Base-by-base conservation (phyloP, 2,888 invertebrate genomes). In the Pachycephus smyrnensis region DNA sequence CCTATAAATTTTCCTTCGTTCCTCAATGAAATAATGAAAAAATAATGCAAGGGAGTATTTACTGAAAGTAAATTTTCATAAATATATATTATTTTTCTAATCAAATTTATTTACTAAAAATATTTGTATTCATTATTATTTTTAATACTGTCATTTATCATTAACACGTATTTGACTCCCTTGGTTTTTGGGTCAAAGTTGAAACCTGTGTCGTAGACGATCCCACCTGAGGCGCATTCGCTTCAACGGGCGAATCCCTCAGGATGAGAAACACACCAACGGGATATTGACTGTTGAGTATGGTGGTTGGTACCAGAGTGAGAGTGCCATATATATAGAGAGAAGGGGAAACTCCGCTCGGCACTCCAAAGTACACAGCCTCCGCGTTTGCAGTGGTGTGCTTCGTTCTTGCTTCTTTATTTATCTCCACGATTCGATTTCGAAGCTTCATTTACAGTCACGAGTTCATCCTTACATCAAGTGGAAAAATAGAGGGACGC, bases 291-390 rank as follows among this genome's bases (percentile, higher is more conserved):
- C 77, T 68, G 75, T 68, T 37, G 69, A 73, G 73, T 77, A 77
- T 77, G 73, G 77, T 77, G 77, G 77, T 32, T 73, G 73, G 73
- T 77, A 30, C 40, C 71, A 85, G 86, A 87, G 88, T 86, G 86
- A 88, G 87, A 85, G 84, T 84, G 83, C 84, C 33, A 88, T 84
- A 85, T 89, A 89, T 88, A 89, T 88, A 87, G 85, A 86, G 88
- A 83, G 89, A 89, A 89, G 89, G 89, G 89, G 89, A 88, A 89
- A 89, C 88, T 83, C 82, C 84, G 80, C 87, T 84, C 88, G 86
- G 84, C 89, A 89, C 88, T 89, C 89, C 86, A 88, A 88, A 89
- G 89, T 89, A 89, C 88, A 89, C 89, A 88, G 89, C 89, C 89
- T 89, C 89, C 89, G 89, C 88, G 88, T 87, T 88, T 89, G 86